Base-by-base conservation (phyloP, 1,140 invertebrate genomes). In the Bombus terrestris region DNA sequence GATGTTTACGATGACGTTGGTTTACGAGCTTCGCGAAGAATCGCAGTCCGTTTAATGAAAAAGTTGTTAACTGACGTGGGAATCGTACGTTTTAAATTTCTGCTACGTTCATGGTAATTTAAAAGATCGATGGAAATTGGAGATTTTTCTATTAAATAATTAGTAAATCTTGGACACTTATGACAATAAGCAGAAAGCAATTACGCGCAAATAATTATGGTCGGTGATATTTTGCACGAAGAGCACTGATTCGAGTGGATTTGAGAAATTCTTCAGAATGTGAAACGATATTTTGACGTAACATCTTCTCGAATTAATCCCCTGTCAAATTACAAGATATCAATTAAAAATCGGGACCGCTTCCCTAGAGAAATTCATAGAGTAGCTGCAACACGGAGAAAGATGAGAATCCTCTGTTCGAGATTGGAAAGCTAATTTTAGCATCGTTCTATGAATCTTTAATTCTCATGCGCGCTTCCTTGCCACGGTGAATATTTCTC, bases 161-260 rank as follows among this genome's bases (percentile, higher is more conserved):
- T 1, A 1, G 0, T 9, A 25, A 5, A 25, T 37, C 22, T 3
- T 1, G 35, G 9, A 25, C 9, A 5, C 22, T 13, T n/a, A 1
- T 0, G 18, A 53, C 18, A 0, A 8, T 22, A 22, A 22, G 18
- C 47, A 53, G 15, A 18, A 18, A 18, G 5, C 1, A 22, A 8
- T 53, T 53, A 18, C 2, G 18, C 47, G 1, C 47, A 53, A 22
- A 6, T 53, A 8, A 53, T 8, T 8, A 53, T 2, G 47, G 18
- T 22, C 47, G 47, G 3, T n/a, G 5, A 5, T 62, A 28, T 4
- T 28, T 59, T 0, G 57, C 3, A 28, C 25, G 43, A 22, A 0
- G 47, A 53, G 5, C 47, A 2, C 18, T 0, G 18, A 8, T 8
- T 53, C 47, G 18, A 28, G 9, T 4, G 18, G 15, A 32, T 32